Base-by-base conservation (phyloP, 2,888 invertebrate species). In the Andricus curvator region DNA sequence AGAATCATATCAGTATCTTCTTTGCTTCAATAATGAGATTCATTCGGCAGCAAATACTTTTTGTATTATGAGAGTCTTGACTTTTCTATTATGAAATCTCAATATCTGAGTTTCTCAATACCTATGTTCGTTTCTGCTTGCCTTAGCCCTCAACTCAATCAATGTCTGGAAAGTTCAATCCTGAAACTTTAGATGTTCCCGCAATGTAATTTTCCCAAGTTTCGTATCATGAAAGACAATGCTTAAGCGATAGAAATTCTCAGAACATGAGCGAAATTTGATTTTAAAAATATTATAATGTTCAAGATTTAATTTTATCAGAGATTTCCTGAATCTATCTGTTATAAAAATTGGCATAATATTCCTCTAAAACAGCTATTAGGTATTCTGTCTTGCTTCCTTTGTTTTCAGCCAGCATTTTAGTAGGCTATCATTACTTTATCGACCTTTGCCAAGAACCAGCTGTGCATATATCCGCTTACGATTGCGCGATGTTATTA, bases 161-260 rank as follows among this genome's bases (percentile, higher is more conserved):
- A 33, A 33, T 70, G 48, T 70, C 70, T 70, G 29, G 33, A 33
- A 70, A 70, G 70, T 70, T 70, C 51, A 56, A 70, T 70, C 70
- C 70, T 9, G 51, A 70, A 70, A 70, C 51, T 70, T 70, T 51
- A 70, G 51, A 56, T 51, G 29, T 70, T 70, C 70, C 51, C 20
- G 56, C 70, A 70, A 70, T 70, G 70, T 51, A 51, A 70, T 70
- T 51, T 70, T 51, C 33, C 29, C 11, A 70, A 70, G 70, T 70
- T 70, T 70, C 25, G 51, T 56, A 70, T 33, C 25, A 20, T 29
- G 51, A 56, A 56, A 70, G 51, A 70, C 51, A 56, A 70, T 70
- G 51, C 51, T 33, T 70, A 48, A 33, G 51, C 1, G 48, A 70
- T 51, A 3, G 33, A 29, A 51, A 70, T 70, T 70, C 70, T 70